Evolutionary conservation across 2,888 invertebrate genomes (phyloP), one percentile per base, ranked within the genome.

Genomic region (Yponomeuta cagnagella): DNA sequence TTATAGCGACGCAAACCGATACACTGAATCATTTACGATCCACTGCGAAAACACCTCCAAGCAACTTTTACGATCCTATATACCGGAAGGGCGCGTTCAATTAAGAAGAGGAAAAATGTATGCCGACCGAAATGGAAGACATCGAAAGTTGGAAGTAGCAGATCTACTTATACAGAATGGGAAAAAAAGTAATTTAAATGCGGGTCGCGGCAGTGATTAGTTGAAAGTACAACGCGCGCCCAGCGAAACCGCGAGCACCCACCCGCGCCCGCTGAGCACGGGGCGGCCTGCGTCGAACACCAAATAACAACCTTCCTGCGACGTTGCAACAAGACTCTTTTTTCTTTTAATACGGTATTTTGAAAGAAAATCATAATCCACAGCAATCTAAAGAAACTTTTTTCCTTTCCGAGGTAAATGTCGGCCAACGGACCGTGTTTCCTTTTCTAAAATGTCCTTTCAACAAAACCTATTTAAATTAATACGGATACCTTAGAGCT

Each of bases 181-280:
- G 58, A 10, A 86, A 84, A 87, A 84, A 85, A 82, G 85, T 81
- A 82, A 87, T 90, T 89, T 89, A 84, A 89, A 90, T 90, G 88
- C 90, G 87, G 88, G 86, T 82, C 86, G 82, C 79, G 81, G 78
- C 77, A 82, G 88, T 88, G 89, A 90, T 92, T 90, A 90, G 86
- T 81, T 80, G 76, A 78, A 82, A 80, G 82, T 79, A 78, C 79
- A 78, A 78, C 74, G 77, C 75, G 78, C 79, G 77, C 75, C 78
- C 79, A 75, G 77, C 48, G 31, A 65, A 65, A 31, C 33, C 23
- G 65, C 48, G 48, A 12, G 23, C 52, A 31, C 68, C 68, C 68
- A n/a, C 12, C 52, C n/a, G 37, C 67, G 30, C 10, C 65, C 30
- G 65, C 65, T 12, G 65, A 65, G 65, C n/a, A 30, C n/a, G 65